These are phyloP conservation scores for Myripristis jacobus DNA, from an alignment of 2,797 vertebrate genomes.

Conservation along the genomic window DNA sequence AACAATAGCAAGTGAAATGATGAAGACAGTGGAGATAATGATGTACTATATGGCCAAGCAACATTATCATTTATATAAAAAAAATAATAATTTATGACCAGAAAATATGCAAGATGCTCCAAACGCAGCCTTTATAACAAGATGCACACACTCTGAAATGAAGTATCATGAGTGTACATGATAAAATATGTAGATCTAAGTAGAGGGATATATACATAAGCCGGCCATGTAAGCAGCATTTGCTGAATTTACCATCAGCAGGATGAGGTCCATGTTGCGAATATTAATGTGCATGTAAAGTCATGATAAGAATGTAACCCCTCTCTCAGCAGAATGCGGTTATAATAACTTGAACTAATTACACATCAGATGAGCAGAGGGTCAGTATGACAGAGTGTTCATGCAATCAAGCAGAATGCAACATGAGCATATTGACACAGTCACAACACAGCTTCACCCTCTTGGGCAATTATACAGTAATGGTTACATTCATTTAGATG, in stretches of 20 bases:
- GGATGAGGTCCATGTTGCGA: neutral
- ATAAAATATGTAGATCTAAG: neutral
- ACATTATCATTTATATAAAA: neutral
- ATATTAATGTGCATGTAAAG: constrained; percentile 7
- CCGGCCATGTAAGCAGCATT: neutral
- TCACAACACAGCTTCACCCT: constrained; percentile 35
- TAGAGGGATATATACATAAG: neutral
- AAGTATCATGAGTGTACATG: neutral
- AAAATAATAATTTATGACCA: neutral
- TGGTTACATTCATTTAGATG: constrained; percentile 34
- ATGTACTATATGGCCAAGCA: neutral
- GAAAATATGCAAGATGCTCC: neutral
- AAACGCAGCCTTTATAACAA: neutral
- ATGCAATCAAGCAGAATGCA: constrained; percentile 55
- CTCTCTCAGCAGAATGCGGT: neutral
- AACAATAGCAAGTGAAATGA: too few relatives aligned
- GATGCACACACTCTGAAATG: too few relatives aligned
- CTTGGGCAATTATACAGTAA: constrained; percentile 53
- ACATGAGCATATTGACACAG: constrained; percentile 30
- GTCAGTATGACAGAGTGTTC: constrained; percentile 33
- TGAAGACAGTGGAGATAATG: neutral
- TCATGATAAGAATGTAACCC: constrained; percentile 17
- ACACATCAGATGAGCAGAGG: constrained; percentile 35
- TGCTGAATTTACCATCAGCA: constrained; percentile 10
- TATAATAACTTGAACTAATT: constrained; percentile 58